phyloP scores from a whole-genome alignment of 2,888 invertebrate species.

The Chorisops tibialis region DNA sequence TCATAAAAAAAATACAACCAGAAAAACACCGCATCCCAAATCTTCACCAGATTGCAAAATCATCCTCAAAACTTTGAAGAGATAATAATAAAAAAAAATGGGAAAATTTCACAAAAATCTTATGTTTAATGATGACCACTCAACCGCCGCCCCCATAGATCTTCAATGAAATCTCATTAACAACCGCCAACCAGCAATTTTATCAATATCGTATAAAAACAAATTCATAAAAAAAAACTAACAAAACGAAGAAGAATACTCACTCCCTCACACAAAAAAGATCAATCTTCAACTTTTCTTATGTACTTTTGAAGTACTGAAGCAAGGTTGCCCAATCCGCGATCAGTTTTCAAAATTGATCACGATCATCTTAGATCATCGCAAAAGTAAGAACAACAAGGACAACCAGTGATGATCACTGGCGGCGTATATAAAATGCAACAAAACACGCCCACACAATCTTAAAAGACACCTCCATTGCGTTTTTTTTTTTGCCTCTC shows the following conservation, averaged over 20 bases:
- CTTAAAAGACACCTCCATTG: not conserved
- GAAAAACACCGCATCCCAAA: too few relatives aligned
- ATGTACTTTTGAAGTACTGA: conserved; percentile 13
- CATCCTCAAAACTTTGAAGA: too few relatives aligned
- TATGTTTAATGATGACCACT: conserved; percentile 18
- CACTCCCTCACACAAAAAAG: too few relatives aligned
- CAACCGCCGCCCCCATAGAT: conserved; percentile 17
- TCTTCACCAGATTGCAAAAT: too few relatives aligned
- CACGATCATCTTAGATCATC: not conserved
- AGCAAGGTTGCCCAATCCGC: conserved; percentile 5
- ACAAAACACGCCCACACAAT: conserved; percentile 12
- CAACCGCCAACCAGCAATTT: conserved; percentile 15
- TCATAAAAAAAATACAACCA: too few relatives aligned
- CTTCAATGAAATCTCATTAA: conserved; percentile 10
- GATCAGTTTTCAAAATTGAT: not conserved
- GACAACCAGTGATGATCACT: not conserved
- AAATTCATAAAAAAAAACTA: too few relatives aligned
- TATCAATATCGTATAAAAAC: not conserved
- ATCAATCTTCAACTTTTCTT: not conserved
- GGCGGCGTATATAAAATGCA: not conserved
- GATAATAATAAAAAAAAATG: not conserved
- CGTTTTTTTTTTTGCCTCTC: too few relatives aligned
- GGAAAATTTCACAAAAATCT: not conserved
- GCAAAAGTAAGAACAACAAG: conserved; percentile 4
- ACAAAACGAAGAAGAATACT: too few relatives aligned